Evolutionary conservation across 2,113 vertebrate genomes (phyloP), one percentile per base, ranked within the genome.

Genomic region (Bubo bubo): DNA sequence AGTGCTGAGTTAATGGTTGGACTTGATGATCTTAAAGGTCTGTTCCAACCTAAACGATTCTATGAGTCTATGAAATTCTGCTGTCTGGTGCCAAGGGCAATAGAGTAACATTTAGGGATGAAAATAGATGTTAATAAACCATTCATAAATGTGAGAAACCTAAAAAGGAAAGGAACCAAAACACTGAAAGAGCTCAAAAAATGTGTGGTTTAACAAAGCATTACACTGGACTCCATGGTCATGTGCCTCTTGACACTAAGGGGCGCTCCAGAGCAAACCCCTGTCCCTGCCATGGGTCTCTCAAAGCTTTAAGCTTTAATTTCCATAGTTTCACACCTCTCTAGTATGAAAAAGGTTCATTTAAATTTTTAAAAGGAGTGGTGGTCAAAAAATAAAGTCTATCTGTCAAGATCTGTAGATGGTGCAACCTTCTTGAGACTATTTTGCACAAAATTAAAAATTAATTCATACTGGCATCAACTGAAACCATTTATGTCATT

Each of bases 241-340:
- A 49, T 13, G 17, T 4, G 22, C 35, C 53, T 79, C 66, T 58
- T 75, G 77, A 75, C 1, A 1, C 39, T 34, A 49, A 50, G 20
- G 35, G 35, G 10, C 27, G 49, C 56, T 35, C 55, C 20, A 47
- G 80, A 79, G 64, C n/a, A 95, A 92, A 87, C 17, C 10, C 19
- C 14, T 86, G 43, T 74, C 34, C 47, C 45, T 72, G 30, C 22
- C 7, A 13, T n/a, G 87, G 39, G 56, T 45, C 19, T 94, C 39
- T 72, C 53, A 85, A 79, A 68, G 49, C 35, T 87, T 89, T 63
- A 81, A 84, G 67, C 43, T 94, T 94, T 85, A 75, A 95, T 91
- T 86, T 50, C 68, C 64, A 47, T 34, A 92, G 72, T 93, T 96
- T 89, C 45, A 91, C 89, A 83, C 32, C 39, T 93, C 39, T 60